A percentile compares a stretch with the other conserved stretches of the same genome.
These are phyloP conservation scores for Chrysaora quinquecirrha DNA, from an alignment of 30 jellyfish, hydroid and myxozoan species.

Conservation along the genomic window DNA sequence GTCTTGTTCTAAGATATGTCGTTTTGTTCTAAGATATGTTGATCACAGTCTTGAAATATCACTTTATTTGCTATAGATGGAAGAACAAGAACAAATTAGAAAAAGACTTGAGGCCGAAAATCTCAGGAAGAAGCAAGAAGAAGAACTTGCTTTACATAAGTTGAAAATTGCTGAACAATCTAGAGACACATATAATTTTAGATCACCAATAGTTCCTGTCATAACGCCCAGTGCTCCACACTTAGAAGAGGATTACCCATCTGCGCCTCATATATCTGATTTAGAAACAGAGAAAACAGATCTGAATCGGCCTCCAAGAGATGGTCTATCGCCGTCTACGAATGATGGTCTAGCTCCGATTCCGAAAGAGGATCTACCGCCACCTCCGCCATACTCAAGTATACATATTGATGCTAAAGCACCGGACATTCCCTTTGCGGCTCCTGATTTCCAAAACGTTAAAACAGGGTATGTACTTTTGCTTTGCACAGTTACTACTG, in stretches of 20 bases:
- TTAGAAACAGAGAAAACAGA: not conserved
- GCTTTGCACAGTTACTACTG: too few species aligned
- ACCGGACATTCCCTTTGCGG: not conserved
- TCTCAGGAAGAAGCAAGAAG: slow-evolving; percentile 1
- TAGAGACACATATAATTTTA: not conserved
- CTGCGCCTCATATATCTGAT: slow-evolving; percentile 43
- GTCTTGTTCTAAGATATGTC: too few species aligned
- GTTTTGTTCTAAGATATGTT: too few species aligned
- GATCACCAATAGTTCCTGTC: slow-evolving; percentile 3
- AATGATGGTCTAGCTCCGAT: too few species aligned
- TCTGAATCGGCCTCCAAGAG: slow-evolving; percentile 20
- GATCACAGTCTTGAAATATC: too few species aligned
- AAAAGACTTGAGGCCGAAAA: slow-evolving; percentile 50
- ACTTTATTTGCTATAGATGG: slow-evolving; percentile 15
- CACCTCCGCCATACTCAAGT: slow-evolving; percentile 61
- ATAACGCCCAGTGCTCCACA: slow-evolving; percentile 38
- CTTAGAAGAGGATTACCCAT: slow-evolving; percentile 54
- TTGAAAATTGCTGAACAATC: not conserved
- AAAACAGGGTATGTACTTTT: too few species aligned
- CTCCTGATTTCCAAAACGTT: too few species aligned
- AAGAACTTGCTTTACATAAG: slow-evolving; percentile 2
- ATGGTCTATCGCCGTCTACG: slow-evolving; percentile 34
- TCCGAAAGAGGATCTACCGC: slow-evolving; percentile 25
- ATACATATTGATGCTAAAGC: not conserved
- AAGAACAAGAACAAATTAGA: slow-evolving; percentile 49